These are phyloP conservation scores for Mantis religiosa DNA, from an alignment of 2,888 invertebrate species.

Conservation along the genomic window DNA sequence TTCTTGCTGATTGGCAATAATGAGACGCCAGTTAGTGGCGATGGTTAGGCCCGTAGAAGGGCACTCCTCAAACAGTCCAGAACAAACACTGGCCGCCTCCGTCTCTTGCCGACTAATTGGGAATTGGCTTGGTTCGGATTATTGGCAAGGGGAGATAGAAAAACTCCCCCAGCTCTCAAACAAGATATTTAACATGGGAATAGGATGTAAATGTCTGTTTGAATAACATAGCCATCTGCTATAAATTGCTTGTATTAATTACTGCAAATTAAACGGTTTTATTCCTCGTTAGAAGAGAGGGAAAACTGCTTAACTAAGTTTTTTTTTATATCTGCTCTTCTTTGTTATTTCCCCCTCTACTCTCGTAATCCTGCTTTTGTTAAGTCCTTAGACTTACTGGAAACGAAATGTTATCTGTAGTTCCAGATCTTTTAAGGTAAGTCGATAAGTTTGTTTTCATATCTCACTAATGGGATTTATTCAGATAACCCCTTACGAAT, in stretches of 20 bases:
- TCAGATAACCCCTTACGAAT: too few relatives aligned
- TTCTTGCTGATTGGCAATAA: conserved; percentile 9
- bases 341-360: too few relatives aligned
- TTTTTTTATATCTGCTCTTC: neutral
- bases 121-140: neutral
- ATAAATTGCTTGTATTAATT: neutral
- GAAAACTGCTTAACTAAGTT: neutral
- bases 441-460: too few relatives aligned
- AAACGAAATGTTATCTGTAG: too few relatives aligned
- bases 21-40: conserved; percentile 4
- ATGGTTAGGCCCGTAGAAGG: neutral
- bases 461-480: too few relatives aligned
- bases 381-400: too few relatives aligned
- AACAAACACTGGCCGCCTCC: neutral
- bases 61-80: neutral
- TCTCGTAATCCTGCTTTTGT: too few relatives aligned
- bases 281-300: neutral
- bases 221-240: neutral
- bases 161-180: neutral
- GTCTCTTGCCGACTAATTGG: neutral
- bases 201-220: neutral
- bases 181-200: neutral
- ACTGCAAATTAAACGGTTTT: neutral
- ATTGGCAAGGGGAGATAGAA: neutral
- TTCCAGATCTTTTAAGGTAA: too few relatives aligned